Base-by-base conservation (phyloP, 2,113 vertebrate genomes). In the Pachypanchax playfairii region DNA sequence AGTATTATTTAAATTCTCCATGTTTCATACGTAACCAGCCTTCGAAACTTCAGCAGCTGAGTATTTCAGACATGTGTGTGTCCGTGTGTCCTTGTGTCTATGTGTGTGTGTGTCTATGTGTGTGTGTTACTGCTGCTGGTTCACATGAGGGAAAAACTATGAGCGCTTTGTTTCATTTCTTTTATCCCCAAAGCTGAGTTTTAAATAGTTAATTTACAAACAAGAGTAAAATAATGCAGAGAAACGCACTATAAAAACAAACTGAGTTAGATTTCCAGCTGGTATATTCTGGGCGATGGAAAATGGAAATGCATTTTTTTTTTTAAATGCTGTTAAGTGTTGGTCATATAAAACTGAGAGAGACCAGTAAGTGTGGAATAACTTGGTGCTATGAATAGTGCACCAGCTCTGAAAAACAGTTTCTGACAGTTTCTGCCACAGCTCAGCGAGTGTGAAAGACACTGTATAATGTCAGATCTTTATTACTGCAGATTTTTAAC, bases 11-110 rank as follows among this genome's bases (percentile, higher is more conserved):
- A 44, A 22, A 2, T 22, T 44, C 38, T 13, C 57, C n/a, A 21
- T 13, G 4, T 70, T 22, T 28, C 64, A 49, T 24, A 59, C 47
- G 65, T 5, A 8, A 52, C 25, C 50, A 52, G 44, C 39, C 70
- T 60, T 71, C 48, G 26, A 49, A 60, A 77, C 39, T 61, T 58
- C 44, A 55, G 26, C 51, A 60, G 55, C 61, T 41, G 65, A 64
- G 65, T 59, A 25, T 70, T 58, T 66, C 36, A 67, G 21, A 75
- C n/a, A n/a, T n/a, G n/a, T n/a, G n/a, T n/a, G n/a, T n/a, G n/a
- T n/a, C n/a, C n/a, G n/a, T n/a, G n/a, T n/a, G n/a, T n/a, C n/a
- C n/a, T n/a, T n/a, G n/a, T n/a, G n/a, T n/a, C n/a, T n/a, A n/a
- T n/a, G n/a, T n/a, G n/a, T n/a, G n/a, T n/a, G n/a, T n/a, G n/a